Conservation (phyloP, 2,888 invertebrate species). For the Euspilapteryx auroguttella region DNA sequence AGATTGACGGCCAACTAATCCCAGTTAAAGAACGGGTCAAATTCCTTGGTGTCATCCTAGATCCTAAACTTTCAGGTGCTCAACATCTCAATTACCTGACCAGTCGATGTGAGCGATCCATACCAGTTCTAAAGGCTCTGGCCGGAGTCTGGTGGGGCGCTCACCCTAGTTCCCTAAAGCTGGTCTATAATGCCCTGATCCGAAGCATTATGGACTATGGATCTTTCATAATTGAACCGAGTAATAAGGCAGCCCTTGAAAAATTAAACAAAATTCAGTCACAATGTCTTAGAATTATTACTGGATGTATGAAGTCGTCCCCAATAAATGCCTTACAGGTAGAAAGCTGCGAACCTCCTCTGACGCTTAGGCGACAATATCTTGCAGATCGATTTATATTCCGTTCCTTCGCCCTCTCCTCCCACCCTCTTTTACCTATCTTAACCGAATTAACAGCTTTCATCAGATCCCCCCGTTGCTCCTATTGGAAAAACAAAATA, state of each 20-base stretch:
- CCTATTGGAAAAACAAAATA: slow-evolving; percentile 1
- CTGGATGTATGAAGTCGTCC: slow-evolving; percentile 1
- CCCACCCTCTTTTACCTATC: neutral
- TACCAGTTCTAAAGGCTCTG: slow-evolving; percentile 8
- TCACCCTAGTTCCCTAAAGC: neutral
- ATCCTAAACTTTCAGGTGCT: slow-evolving; percentile 6
- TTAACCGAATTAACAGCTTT: neutral
- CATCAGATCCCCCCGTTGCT: neutral
- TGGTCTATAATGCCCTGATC: slow-evolving; percentile 1
- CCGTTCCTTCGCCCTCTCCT: neutral
- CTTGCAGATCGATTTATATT: neutral
- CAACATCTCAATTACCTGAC: slow-evolving; percentile 6
- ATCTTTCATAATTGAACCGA: neutral
- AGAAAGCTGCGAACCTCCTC: slow-evolving; percentile 2
- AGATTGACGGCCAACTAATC: neutral
- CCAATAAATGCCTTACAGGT: slow-evolving; percentile 1
- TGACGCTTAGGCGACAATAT: neutral
- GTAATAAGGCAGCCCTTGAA: neutral
- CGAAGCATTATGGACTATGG: slow-evolving; percentile 1
- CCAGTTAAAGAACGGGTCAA: slow-evolving; percentile 3
- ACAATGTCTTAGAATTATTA: slow-evolving; percentile 1
- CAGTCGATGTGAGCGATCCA: slow-evolving; percentile 9
- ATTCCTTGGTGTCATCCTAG: slow-evolving; percentile 10
- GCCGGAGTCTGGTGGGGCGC: slow-evolving; percentile 1
- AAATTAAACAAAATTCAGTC: slow-evolving; percentile 1